Evolutionary conservation across 2,888 invertebrate species (phyloP).

Genomic region (Acanthosepion esculentum): DNA sequence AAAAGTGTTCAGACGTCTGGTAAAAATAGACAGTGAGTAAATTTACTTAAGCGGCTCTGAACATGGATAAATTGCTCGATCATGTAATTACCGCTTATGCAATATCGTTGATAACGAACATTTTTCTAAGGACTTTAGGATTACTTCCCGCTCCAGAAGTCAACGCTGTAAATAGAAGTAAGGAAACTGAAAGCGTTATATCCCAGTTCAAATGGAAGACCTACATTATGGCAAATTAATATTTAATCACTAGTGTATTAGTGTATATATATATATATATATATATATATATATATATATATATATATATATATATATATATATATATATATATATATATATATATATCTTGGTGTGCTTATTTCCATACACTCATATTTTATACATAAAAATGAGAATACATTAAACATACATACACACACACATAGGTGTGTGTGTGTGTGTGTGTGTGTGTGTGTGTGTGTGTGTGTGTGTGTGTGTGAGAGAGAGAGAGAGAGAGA

Average conservation of each 20-base stretch:
- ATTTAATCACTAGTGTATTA: neutral
- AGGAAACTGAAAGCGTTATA: neutral
- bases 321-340: neutral
- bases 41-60: conserved; percentile 4
- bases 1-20: neutral
- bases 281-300: neutral
- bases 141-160: neutral
- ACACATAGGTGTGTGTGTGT: neutral
- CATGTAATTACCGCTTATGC: neutral
- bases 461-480: neutral
- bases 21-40: neutral
- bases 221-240: neutral
- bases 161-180: neutral
- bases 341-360: neutral
- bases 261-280: neutral
- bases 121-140: conserved; percentile 12
- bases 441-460: neutral
- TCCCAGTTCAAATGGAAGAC: neutral
- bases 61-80: neutral
- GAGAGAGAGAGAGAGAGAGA: no score
- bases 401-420: neutral
- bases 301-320: neutral
- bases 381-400: neutral
- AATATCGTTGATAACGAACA: neutral
- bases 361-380: no score